A percentile compares a stretch with the other conserved stretches of the same genome.
phyloP scores from a whole-genome alignment of 2,113 vertebrate species.

The Spermophilus dauricus region DNA sequence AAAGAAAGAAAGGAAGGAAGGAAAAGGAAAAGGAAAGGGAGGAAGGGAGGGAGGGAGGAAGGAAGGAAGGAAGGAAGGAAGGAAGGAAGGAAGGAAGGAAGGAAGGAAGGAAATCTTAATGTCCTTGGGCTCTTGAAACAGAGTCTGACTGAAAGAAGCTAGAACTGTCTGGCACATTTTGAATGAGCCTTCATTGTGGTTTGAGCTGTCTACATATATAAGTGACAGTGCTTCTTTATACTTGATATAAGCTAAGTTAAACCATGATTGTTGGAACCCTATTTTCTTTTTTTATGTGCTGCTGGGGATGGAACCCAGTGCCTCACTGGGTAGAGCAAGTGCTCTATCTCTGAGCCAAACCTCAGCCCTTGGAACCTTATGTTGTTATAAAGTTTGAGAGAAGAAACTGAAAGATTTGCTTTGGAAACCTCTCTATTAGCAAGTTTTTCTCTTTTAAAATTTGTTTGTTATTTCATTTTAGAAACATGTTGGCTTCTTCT shows the following conservation, averaged over 20 bases:
- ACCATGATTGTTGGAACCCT: background rate
- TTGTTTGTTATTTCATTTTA: slow-evolving; percentile 3
- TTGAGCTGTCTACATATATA: background rate
- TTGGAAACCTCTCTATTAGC: slow-evolving; percentile 30
- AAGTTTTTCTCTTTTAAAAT: background rate
- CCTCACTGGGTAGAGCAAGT: no score
- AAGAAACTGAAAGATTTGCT: background rate
- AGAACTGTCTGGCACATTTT: background rate
- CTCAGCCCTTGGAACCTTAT: background rate
- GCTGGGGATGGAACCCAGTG: no score
- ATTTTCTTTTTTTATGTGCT: no score
- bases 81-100: no score
- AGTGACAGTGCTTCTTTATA: slow-evolving; percentile 38
- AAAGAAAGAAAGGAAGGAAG: background rate
- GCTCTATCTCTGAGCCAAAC: no score
- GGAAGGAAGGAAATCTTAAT: background rate
- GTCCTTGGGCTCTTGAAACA: background rate
- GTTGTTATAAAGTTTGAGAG: slow-evolving; percentile 25
- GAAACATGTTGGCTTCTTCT: background rate
- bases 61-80: no score
- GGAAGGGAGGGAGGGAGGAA: no score
- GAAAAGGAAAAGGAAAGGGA: background rate
- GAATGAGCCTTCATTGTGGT: background rate
- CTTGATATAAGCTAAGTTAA: slow-evolving; percentile 15
- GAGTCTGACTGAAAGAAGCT: background rate